Evolutionary conservation across 2,888 invertebrate species (phyloP), one percentile per base, ranked within the genome.

Genomic region (Xestia ashworthii): DNA sequence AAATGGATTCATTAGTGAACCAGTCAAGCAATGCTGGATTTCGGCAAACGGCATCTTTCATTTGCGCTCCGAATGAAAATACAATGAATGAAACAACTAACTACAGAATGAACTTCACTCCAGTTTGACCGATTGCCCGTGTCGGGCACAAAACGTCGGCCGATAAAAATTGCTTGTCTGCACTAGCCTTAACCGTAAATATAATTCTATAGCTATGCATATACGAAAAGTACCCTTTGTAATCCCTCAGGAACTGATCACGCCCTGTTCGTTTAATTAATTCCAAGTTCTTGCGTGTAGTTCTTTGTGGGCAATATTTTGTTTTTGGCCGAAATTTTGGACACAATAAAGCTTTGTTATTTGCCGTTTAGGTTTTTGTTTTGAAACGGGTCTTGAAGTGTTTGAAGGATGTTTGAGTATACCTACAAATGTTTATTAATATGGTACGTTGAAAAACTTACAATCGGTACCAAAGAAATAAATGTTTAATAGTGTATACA

Each of bases 201-300:
- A 65, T 68, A 48, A 70, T 73, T 73, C 19, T 60, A 53, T 74
- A 79, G 41, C 50, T 67, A 67, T 67, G 16, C 62, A 71, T 74
- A 48, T 69, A 66, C 55, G 5, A 50, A n/a, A n/a, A 79, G 48
- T 73, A 81, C 74, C 82, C 74, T 79, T 79, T 88, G 74, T 80
- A 71, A 70, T 78, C 80, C 82, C 80, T n/a, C 14, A 32, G 84
- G 88, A 82, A 58, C 64, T 60, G 82, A 88, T 88, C 87, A 74
- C 78, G 77, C 78, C 88, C 82, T 78, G 80, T 72, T 85, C 69
- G 65, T 81, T 84, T 84, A 88, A 88, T 86, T 87, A 88, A 87
- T 88, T 79, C 76, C 32, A 76, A 78, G 82, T 83, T 80, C 74
- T 76, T 58, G 73, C 68, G 60, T 85, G 81, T 83, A 68, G 71